Evolutionary conservation across 30 jellyfish, hydroid and myxozoan species (phyloP), one percentile per base, ranked within the genome.

Genomic region (Pelagia noctiluca): DNA sequence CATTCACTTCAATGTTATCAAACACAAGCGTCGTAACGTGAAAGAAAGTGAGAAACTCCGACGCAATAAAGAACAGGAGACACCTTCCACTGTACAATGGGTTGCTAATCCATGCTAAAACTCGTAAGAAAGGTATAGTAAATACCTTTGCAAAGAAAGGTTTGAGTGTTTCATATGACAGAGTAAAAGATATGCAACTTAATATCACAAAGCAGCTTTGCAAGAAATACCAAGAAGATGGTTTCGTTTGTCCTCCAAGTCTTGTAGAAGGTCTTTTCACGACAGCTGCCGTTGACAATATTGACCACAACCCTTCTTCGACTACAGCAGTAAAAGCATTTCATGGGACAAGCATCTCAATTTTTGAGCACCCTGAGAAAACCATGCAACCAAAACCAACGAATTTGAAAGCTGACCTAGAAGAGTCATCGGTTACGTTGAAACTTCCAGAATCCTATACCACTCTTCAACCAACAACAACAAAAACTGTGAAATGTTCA

Each of bases 221-320:
- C n/a, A n/a, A n/a, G n/a, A n/a, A n/a, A n/a, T n/a, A n/a, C 32
- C 23, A 72, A 5, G 48, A 35, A 72, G 78, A 72, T 1, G 80
- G 84, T 1, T 8, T 72, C 23, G 84, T 72, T 42, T 72, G 84
- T 42, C 84, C 84, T 1, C 84, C 84, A 13, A 25, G 7, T 34
- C 25, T 72, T 21, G 46, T 22, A 72, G 22, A 37, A n/a, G 33
- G 33, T 24, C 35, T 72, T 24, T 72, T 35, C 31, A 35, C 2
- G 26, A 34, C 37, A 26, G 84, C 84, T 72, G n/a, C n/a, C n/a
- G n/a, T n/a, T n/a, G n/a, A n/a, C n/a, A n/a, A n/a, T n/a, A n/a
- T n/a, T n/a, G n/a, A n/a, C n/a, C n/a, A n/a, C n/a, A n/a, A n/a
- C n/a, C n/a, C n/a, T n/a, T n/a, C n/a, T n/a, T n/a, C n/a, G n/a